Evolutionary conservation across 2,888 invertebrate species (phyloP).

Genomic region (Ormyrus rosae): DNA sequence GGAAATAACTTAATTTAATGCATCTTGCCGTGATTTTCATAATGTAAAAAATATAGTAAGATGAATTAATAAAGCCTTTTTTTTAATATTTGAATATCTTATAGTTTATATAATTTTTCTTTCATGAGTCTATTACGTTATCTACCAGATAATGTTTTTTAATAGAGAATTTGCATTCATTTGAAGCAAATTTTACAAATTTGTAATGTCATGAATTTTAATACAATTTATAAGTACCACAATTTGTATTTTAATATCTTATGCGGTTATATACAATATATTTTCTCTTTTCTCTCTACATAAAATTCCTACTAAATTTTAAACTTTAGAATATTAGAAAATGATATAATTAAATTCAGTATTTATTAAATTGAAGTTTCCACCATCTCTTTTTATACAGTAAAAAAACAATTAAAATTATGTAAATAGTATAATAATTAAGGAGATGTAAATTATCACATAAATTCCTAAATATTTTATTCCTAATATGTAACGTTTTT

Average conservation of each 20-base stretch:
- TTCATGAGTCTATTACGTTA: too few species aligned
- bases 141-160: too few species aligned
- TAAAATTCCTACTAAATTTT: constrained; percentile 22
- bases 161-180: too few species aligned
- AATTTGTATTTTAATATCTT: constrained; percentile 21
- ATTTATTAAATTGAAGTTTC: constrained; percentile 43
- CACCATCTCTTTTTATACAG: constrained; percentile 9
- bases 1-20: too few species aligned
- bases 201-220: too few species aligned
- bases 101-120: too few species aligned
- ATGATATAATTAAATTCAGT: constrained; percentile 13
- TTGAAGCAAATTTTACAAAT: too few species aligned
- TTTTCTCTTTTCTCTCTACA: constrained; percentile 48
- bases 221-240: too few species aligned
- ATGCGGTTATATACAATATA: constrained; percentile 50
- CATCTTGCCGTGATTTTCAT: too few species aligned
- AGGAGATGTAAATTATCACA: constrained; percentile 17
- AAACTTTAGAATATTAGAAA: constrained; percentile 13
- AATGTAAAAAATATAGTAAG: too few species aligned
- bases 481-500: not conserved
- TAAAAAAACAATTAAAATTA: constrained; percentile 11
- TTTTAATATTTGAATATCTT: too few species aligned
- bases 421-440: constrained; percentile 34
- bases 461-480: not conserved
- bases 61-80: too few species aligned